Evolutionary conservation across 1,140 invertebrate genomes (phyloP).

Genomic region (Drosophila kikkawai): DNA sequence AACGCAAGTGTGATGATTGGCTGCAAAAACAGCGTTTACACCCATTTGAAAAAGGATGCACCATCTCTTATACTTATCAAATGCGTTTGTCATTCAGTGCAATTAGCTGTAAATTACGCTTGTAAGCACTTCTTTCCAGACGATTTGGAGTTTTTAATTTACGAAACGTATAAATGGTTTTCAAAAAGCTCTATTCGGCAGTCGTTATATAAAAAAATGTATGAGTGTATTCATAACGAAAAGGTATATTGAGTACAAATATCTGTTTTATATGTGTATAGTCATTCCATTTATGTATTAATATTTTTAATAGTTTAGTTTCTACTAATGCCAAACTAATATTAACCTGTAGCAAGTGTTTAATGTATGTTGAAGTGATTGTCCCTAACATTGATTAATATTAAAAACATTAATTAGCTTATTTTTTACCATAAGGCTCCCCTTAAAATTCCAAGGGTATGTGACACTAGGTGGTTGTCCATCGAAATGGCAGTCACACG

Average conservation of each 20-base stretch:
- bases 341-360: conserved; percentile 21
- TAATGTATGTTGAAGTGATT: background rate
- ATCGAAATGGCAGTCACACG: conserved; percentile 28
- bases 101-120: too few species aligned
- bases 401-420: conserved; percentile 15
- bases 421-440: conserved; percentile 7
- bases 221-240: conserved; percentile 15
- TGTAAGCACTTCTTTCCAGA: background rate
- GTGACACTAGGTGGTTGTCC: conserved; percentile 28
- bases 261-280: background rate
- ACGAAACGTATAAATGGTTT: conserved; percentile 68
- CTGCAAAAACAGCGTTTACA: conserved; percentile 19
- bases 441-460: conserved; percentile 18
- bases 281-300: conserved; percentile 4
- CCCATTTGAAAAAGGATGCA: conserved; percentile 5
- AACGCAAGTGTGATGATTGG: conserved; percentile 22
- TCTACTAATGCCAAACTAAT: conserved; percentile 3
- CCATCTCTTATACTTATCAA: conserved; percentile 14
- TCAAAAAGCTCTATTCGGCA: conserved; percentile 25
- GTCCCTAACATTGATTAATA: conserved; percentile 14
- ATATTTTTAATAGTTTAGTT: background rate
- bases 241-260: conserved; percentile 15
- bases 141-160: background rate
- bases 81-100: conserved; percentile 25
- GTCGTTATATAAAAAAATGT: conserved; percentile 19